Evolutionary conservation across 2,888 invertebrate species (phyloP).

Genomic region (Rhagonycha lutea): DNA sequence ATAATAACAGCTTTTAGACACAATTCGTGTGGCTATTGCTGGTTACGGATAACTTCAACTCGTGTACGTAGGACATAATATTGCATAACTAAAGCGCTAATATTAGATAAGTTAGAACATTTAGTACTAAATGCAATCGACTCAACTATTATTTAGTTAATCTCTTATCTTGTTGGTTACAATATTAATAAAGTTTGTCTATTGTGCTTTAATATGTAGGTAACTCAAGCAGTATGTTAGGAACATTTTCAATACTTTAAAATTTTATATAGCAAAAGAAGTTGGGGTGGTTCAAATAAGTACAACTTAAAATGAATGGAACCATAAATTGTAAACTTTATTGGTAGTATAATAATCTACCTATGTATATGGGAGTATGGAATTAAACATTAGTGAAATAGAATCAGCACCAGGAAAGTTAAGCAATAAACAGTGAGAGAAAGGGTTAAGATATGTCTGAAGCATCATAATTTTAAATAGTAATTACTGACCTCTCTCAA

Average conservation of each 20-base stretch:
- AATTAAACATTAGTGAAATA: no score
- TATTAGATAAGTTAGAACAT: conserved; percentile 18
- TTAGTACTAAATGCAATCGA: conserved; percentile 26
- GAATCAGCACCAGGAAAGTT: no score
- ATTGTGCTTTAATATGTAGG: background rate
- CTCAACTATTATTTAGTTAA: conserved; percentile 30
- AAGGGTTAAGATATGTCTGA: no score
- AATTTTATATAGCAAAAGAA: background rate
- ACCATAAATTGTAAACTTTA: background rate
- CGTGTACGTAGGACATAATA: background rate
- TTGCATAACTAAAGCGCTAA: background rate
- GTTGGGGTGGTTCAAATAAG: background rate
- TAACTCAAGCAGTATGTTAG: background rate
- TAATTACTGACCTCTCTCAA: no score
- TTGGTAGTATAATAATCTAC: background rate
- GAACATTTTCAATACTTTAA: background rate
- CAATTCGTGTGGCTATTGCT: background rate
- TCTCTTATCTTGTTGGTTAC: conserved; percentile 15
- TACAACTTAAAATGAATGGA: background rate
- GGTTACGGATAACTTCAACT: background rate
- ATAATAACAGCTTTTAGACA: background rate
- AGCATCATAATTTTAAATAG: no score
- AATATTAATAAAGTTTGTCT: background rate
- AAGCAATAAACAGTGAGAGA: no score
- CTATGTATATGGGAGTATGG: no score